These are phyloP conservation scores for Microctenopoma steveboyesi DNA, from an alignment of 2,797 vertebrate genomes.

Conservation along the genomic window DNA sequence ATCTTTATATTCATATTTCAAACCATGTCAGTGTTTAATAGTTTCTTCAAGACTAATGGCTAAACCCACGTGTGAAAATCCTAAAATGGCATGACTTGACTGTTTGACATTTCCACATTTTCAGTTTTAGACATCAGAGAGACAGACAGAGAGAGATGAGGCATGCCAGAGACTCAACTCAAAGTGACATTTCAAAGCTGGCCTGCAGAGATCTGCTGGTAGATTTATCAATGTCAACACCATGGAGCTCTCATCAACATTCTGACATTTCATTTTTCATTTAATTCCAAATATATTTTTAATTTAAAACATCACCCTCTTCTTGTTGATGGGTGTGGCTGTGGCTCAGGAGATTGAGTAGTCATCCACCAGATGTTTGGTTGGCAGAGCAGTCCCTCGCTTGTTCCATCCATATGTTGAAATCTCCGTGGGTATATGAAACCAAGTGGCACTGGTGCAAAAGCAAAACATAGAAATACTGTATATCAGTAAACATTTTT, in stretches of 20 bases:
- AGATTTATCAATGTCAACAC: conserved; percentile 81
- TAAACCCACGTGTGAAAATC: conserved; percentile 28
- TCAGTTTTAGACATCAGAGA: conserved; percentile 52
- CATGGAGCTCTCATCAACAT: conserved; percentile 59
- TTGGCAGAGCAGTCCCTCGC: too few species aligned
- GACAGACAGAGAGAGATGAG: conserved; percentile 39
- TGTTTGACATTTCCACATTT: conserved; percentile 63
- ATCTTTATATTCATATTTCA: conserved; percentile 23
- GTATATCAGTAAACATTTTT: conserved; percentile 1
- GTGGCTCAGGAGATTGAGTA: too few species aligned
- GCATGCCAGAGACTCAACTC: conserved; percentile 69
- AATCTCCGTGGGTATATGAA: too few species aligned
- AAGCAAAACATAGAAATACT: neutral
- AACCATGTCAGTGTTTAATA: conserved; percentile 9
- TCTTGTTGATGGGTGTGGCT: neutral
- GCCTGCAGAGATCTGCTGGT: conserved; percentile 73
- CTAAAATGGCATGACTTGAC: conserved; percentile 46
- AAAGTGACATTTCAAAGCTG: conserved; percentile 78
- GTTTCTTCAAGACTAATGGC: conserved; percentile 29
- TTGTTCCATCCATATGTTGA: neutral
- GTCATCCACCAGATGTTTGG: too few species aligned
- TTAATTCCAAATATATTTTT: conserved; percentile 7
- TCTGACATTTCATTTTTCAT: conserved; percentile 55
- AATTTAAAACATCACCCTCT: conserved; percentile 14
- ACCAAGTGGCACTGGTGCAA: too few species aligned